Conservation (phyloP, 2,113 vertebrate genomes). For the Strix aluco region DNA sequence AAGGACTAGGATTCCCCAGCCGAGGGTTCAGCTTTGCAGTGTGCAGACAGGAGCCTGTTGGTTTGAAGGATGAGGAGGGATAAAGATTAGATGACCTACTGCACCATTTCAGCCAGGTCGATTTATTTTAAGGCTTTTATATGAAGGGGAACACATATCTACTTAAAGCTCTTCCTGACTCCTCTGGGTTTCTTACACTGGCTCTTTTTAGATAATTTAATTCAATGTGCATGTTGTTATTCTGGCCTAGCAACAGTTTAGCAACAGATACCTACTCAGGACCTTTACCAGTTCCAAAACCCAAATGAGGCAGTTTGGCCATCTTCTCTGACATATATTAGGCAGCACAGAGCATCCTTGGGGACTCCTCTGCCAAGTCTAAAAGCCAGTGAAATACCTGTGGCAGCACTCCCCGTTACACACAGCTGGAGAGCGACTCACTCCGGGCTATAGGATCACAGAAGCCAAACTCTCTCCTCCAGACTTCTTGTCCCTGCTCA, state of each 20-base stretch:
- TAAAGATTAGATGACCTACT: background rate
- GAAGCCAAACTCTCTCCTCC: background rate
- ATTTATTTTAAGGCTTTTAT: background rate
- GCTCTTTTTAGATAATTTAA: background rate
- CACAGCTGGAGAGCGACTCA: fast-evolving
- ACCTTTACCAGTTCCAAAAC: background rate
- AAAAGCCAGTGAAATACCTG: background rate
- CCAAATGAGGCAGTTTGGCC: background rate
- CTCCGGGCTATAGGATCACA: fast-evolving
- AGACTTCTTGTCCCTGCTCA: background rate
- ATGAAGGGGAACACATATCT: background rate
- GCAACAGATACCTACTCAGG: background rate
- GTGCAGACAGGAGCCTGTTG: background rate
- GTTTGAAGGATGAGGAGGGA: background rate
- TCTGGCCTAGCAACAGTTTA: background rate
- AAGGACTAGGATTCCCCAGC: background rate
- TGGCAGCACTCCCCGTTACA: background rate
- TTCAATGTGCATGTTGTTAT: background rate
- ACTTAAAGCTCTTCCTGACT: background rate
- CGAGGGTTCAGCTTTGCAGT: background rate
- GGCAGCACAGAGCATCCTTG: background rate
- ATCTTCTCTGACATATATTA: background rate
- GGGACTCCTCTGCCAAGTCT: background rate
- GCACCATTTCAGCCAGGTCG: background rate
- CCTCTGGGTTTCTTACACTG: background rate